Evolutionary conservation across 2,113 vertebrate species (phyloP).

Genomic region (Planiliza haematocheilus): DNA sequence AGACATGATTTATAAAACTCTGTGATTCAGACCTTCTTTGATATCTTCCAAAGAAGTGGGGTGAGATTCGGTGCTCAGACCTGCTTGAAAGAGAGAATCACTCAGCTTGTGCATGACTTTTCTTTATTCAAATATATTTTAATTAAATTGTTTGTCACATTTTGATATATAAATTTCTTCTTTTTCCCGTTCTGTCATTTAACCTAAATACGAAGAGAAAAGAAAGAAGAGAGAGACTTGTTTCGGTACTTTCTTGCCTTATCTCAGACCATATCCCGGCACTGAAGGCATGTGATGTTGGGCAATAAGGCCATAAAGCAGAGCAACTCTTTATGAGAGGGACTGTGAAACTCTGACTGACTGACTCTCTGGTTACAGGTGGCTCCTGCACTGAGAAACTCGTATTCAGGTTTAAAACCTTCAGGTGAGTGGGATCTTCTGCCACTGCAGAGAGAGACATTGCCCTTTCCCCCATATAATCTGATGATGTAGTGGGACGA

Average conservation of each 20-base stretch:
- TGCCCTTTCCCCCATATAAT: background rate
- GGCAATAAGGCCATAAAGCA: conserved; percentile 80
- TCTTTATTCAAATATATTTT: background rate
- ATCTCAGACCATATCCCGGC: conserved; percentile 81
- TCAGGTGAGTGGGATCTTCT: background rate
- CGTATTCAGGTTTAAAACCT: background rate
- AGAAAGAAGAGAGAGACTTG: conserved; percentile 52
- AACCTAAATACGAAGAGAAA: conserved; percentile 16
- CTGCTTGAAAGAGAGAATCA: background rate
- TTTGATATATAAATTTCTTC: background rate
- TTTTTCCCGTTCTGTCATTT: background rate
- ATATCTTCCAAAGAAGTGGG: conserved; percentile 22
- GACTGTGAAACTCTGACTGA: conserved; percentile 63
- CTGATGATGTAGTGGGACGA: background rate
- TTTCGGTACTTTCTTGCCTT: conserved; percentile 75
- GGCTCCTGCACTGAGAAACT: conserved; percentile 12
- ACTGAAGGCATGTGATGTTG: conserved; percentile 83
- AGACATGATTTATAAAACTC: conserved; percentile 84
- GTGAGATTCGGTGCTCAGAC: background rate
- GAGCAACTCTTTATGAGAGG: conserved; percentile 76
- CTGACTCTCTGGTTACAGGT: conserved; percentile 45
- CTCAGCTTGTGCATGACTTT: background rate
- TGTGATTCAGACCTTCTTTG: conserved; percentile 60
- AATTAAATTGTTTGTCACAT: background rate
- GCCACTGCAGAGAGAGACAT: background rate